These are phyloP conservation scores for Schizaphis graminum DNA, from an alignment of 2,888 invertebrate genomes.

Conservation along the genomic window DNA sequence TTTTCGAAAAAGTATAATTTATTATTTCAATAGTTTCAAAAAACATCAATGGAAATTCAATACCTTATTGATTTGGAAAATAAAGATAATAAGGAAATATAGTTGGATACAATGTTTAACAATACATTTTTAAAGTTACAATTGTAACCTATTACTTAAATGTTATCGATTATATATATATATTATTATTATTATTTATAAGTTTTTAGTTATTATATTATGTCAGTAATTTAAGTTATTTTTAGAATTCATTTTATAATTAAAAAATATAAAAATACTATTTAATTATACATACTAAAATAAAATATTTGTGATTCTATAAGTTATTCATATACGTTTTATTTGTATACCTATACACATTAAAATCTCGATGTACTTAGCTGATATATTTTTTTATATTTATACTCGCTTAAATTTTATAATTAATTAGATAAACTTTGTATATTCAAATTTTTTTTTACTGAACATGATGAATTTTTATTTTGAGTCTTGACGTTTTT, in stretches of 20 bases:
- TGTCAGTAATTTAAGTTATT: not conserved
- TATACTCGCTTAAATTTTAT: not conserved
- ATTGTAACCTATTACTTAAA: not conserved
- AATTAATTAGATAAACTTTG: not conserved
- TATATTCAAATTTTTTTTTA: not conserved
- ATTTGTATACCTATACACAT: not conserved
- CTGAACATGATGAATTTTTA: not conserved
- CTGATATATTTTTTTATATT: not conserved
- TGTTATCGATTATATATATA: not conserved
- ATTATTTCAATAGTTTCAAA: not conserved
- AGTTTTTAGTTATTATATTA: not conserved
- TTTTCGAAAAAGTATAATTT: not conserved
- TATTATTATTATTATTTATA: not conserved
- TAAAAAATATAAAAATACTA: not conserved
- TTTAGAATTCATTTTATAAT: not conserved
- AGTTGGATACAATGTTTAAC: not conserved
- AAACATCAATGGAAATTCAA: not conserved
- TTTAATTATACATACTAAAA: not conserved
- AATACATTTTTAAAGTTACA: not conserved
- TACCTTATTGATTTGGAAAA: not conserved
- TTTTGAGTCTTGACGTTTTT: not conserved
- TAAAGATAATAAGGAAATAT: not conserved
- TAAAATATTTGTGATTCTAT: not conserved
- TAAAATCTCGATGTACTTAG: not conserved
- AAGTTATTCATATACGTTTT: not conserved